phyloP scores from a whole-genome alignment of 2,113 vertebrate species.

The Leucosticte australis region DNA sequence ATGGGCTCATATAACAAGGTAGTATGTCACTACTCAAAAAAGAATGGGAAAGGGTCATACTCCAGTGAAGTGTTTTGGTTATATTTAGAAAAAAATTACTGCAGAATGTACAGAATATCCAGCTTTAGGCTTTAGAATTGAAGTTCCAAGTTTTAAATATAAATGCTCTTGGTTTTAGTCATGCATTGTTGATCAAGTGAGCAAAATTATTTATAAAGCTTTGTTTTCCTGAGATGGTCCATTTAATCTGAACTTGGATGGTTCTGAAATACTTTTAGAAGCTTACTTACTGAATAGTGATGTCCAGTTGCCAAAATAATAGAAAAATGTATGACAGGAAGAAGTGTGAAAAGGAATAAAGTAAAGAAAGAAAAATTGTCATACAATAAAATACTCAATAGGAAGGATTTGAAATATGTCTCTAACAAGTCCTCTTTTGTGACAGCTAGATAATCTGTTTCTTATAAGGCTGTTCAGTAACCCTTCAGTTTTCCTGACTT shows the following conservation, averaged over 20 bases:
- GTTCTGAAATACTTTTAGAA: neutral
- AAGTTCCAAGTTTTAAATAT: neutral
- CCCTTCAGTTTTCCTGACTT: neutral
- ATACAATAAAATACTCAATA: neutral
- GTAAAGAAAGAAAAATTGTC: neutral
- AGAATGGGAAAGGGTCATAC: neutral
- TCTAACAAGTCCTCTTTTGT: neutral
- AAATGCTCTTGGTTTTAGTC: neutral
- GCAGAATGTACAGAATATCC: neutral
- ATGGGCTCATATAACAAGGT: neutral
- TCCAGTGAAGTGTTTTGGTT: neutral
- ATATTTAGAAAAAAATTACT: neutral
- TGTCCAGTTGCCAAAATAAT: neutral
- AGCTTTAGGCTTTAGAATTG: neutral
- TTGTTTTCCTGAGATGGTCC: neutral
- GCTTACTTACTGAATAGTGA: neutral
- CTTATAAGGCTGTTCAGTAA: neutral
- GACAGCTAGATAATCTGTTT: neutral
- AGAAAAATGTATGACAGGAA: neutral
- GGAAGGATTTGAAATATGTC: neutral
- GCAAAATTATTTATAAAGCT: neutral
- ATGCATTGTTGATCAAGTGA: neutral
- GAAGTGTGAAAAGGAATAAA: neutral
- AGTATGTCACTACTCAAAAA: neutral
- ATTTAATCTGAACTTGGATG: neutral